Base-by-base conservation (phyloP, 2,113 vertebrate genomes). In the Cinclus mexicanus region DNA sequence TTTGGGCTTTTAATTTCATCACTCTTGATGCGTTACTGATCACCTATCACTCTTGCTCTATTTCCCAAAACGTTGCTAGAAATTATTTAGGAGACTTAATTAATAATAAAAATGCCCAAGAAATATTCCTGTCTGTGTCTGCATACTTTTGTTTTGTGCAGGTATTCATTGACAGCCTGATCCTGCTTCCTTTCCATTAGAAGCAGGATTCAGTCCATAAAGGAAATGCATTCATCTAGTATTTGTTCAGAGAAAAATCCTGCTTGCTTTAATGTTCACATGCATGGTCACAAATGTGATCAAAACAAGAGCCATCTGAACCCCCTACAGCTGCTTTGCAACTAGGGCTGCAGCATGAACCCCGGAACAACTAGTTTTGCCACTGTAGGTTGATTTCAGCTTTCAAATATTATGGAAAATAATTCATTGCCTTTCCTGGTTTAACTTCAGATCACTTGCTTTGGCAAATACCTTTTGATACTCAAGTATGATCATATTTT, bases 391-490 rank as follows among this genome's bases (percentile, higher is more conserved):
- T 89, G 64, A 96, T 72, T 96, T 94, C 50, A 87, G 33, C 33
- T 91, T 86, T 76, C 44, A 77, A 68, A 71, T 9, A 26, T 41
- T 65, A 65, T 3, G 42, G 53, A 68, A 81, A 74, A 57, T 60
- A 26, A 77, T 72, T 24, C 9, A 0, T 59, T 74, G 5, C 26
- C 52, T 92, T 78, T 78, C 2, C 28, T 35, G 8, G 5, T 79
- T 83, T 87, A 90, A 65, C 33, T 52, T 70, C 37, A 69, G 47
- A 64, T 81, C 31, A 46, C 46, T 94, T 95, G 39, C 33, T 60
- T 94, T 87, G 60, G 63, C 9, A 83, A 95, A 95, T 12, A n/a
- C 59, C 78, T 96, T 96, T 96, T 84, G 42, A 35, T 76, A 72
- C 10, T 53, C 37, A 42, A 78, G 52, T 68, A 93, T 93, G 83